phyloP scores from a whole-genome alignment of 2,888 invertebrate species.

The Acanthosoma haemorrhoidale region DNA sequence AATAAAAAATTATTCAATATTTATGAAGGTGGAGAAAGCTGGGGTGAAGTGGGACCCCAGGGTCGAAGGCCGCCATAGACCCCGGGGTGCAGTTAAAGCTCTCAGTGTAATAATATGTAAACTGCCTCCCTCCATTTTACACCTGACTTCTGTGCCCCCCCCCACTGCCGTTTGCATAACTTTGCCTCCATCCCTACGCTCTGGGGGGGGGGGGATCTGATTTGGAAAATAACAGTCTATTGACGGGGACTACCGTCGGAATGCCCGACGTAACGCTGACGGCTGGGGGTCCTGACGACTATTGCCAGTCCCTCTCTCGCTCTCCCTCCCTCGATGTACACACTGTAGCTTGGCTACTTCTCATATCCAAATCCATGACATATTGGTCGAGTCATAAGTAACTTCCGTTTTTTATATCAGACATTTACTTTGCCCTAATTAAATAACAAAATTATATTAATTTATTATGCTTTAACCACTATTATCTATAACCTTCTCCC shows the following conservation, averaged over 20 bases:
- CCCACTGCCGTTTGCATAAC: constrained; percentile 1
- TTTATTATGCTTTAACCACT: too few relatives aligned
- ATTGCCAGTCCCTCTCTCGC: not conserved
- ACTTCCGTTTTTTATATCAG: too few relatives aligned
- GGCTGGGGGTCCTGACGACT: too few relatives aligned
- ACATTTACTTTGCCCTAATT: too few relatives aligned
- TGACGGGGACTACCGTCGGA: too few relatives aligned
- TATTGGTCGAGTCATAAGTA: too few relatives aligned
- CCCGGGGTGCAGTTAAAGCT: not conserved
- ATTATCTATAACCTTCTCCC: too few relatives aligned
- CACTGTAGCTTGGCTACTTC: too few relatives aligned
- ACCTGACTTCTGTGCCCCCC: constrained; percentile 8
- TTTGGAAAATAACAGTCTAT: not conserved
- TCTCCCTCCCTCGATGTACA: not conserved
- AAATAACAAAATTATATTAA: too few relatives aligned
- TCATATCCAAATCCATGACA: too few relatives aligned
- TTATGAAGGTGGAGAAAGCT: not conserved
- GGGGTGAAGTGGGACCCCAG: not conserved
- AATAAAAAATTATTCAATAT: too few relatives aligned
- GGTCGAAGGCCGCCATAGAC: not conserved
- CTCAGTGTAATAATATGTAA: constrained; percentile 18
- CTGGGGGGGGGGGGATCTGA: not conserved
- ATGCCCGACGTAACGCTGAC: too few relatives aligned
- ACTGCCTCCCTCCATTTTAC: constrained; percentile 10
- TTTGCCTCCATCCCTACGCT: not conserved